Conservation (phyloP, 1,140 invertebrate species). For the Conus betulinus region DNA sequence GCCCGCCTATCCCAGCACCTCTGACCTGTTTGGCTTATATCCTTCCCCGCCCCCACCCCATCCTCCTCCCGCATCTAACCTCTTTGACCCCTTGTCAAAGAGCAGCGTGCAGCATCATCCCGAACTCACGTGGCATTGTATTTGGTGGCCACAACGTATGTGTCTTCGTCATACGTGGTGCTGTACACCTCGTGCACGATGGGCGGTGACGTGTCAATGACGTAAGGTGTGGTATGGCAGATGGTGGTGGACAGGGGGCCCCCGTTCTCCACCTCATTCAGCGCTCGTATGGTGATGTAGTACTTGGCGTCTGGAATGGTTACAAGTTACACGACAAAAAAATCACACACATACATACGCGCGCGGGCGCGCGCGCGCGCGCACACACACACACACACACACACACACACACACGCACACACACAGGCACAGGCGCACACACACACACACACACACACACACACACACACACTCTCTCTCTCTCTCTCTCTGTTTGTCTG, state of each 20-base stretch:
- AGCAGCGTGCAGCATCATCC: too few species aligned
- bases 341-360: background rate
- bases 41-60: too few species aligned
- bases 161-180: constrained; percentile 60
- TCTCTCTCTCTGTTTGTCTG: too few species aligned
- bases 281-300: constrained; percentile 55
- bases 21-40: too few species aligned
- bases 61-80: too few species aligned
- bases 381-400: too few species aligned
- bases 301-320: constrained; percentile 55
- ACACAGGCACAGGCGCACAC: background rate
- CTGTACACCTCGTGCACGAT: constrained; percentile 55
- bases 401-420: background rate
- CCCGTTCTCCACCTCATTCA: constrained; percentile 62
- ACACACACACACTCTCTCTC: background rate
- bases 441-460: too few species aligned
- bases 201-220: constrained; percentile 57
- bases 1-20: too few species aligned
- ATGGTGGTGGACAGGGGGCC: constrained; percentile 55
- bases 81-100: too few species aligned
- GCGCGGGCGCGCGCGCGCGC: too few species aligned
- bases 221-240: constrained; percentile 58
- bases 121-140: constrained; percentile 55
- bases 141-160: constrained; percentile 34
- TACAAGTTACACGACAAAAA: too few species aligned